phyloP scores from a whole-genome alignment of 2,888 invertebrate genomes.

The Strigamia maritima region DNA sequence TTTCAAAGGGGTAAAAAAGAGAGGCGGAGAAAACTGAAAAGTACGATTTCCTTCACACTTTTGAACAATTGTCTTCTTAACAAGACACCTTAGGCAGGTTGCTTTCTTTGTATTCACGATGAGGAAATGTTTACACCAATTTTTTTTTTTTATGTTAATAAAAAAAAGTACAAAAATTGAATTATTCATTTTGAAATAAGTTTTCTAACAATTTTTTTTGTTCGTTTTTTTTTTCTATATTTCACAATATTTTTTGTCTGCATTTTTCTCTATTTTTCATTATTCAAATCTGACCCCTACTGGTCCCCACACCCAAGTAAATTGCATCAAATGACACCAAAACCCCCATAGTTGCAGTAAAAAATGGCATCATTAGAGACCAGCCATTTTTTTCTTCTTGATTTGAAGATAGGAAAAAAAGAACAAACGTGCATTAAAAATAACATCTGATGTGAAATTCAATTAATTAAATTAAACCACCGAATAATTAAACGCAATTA shows the following conservation, averaged over 20 bases:
- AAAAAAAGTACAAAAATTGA: background rate
- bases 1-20: background rate
- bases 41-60: background rate
- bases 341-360: background rate
- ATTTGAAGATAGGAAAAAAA: background rate
- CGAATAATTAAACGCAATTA: background rate
- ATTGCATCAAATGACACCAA: background rate
- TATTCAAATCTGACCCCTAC: background rate
- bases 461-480: background rate
- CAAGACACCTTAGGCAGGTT: background rate
- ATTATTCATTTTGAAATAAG: background rate
- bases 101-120: background rate
- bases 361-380: background rate
- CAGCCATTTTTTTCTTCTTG: background rate
- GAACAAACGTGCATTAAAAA: background rate
- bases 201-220: background rate
- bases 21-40: background rate
- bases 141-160: background rate
- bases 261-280: background rate
- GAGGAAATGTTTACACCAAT: slow-evolving; percentile 5
- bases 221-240: background rate
- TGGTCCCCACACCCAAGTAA: background rate
- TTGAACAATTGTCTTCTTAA: background rate
- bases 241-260: background rate
- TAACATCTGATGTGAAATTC: background rate